Base-by-base conservation (phyloP, 2,113 vertebrate genomes). In the Toxotes chatareus region DNA sequence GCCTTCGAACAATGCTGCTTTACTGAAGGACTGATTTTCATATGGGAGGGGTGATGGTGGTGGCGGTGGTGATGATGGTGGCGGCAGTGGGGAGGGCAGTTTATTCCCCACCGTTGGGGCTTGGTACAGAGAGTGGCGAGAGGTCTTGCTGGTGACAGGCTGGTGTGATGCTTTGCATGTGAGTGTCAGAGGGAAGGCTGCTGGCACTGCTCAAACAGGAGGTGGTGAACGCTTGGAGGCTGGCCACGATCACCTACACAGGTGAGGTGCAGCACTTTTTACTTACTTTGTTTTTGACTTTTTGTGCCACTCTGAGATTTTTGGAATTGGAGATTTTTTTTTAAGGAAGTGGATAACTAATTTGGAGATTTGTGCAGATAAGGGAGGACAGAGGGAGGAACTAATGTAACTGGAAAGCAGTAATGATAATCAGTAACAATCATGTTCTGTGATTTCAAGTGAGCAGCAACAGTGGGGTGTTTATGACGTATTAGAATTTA, bases 71-170 rank as follows among this genome's bases (percentile, higher is more conserved):
- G 87, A 56, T 80, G 87, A 53, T 80, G 76, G 40, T 70, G 83
- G 57, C 7, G 79, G 47, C 0, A 47, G 42, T 23, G 47, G 63
- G 23, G 83, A 77, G 17, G 79, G 86, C 56, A 61, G 85, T 81
- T 91, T 87, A 88, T 86, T 83, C 88, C 51, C 82, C 84, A 85
- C 88, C 68, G 70, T 83, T 94, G 93, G 94, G 94, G 92, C 93
- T 91, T 95, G 94, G 95, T 95, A 96, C 95, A 92, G 93, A 92
- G 92, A 81, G 91, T 90, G 91, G 91, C 87, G 86, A 93, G 91
- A 92, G 92, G 84, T 91, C 89, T 86, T 70, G 64, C 32, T 88
- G 70, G 82, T 63, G 46, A 73, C 74, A 8, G 68, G 75, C 78
- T 86, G 83, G 67, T 34, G 86, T 64, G 86, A 86, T 68, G 74